Evolutionary conservation across 2,797 vertebrate species (phyloP).

Genomic region (Neoniphon sammara): DNA sequence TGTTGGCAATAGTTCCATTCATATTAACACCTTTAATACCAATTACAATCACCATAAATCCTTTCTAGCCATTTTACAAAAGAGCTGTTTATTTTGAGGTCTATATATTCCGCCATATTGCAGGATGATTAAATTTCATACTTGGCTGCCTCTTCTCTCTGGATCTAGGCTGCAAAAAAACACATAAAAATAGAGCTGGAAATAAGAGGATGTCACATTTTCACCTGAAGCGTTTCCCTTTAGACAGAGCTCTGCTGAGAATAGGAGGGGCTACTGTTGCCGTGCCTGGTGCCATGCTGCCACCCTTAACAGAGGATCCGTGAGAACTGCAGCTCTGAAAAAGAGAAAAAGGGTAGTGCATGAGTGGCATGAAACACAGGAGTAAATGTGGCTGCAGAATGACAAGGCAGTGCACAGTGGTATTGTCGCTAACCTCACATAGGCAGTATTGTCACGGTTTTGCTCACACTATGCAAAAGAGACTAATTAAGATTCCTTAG

Average conservation of each 20-base stretch:
- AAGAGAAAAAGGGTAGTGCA: slow-evolving; percentile 24
- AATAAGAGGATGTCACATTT: slow-evolving; percentile 51
- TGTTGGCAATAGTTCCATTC: slow-evolving; percentile 22
- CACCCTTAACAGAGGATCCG: slow-evolving; percentile 67
- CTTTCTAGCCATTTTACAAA: slow-evolving; percentile 26
- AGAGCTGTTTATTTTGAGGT: slow-evolving; percentile 56
- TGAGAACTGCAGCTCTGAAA: slow-evolving; percentile 78
- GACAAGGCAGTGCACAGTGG: background rate
- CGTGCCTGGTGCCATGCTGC: slow-evolving; percentile 59
- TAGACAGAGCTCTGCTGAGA: slow-evolving; percentile 75
- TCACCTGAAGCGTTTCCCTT: slow-evolving; percentile 85
- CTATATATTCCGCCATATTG: slow-evolving; percentile 52
- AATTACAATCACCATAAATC: slow-evolving; percentile 43
- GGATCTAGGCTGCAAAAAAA: slow-evolving; percentile 29
- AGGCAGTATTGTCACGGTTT: background rate
- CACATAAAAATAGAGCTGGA: slow-evolving; percentile 41
- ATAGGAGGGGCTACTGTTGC: slow-evolving; percentile 65
- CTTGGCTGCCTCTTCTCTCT: slow-evolving; percentile 47
- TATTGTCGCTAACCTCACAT: background rate
- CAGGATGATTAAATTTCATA: slow-evolving; percentile 60
- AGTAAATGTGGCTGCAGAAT: background rate
- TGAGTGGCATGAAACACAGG: background rate
- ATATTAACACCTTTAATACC: background rate
- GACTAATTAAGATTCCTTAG: no score
- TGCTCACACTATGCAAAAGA: background rate